Percentiles rank a stretch among this genome's conserved stretches.
Conservation (phyloP, 2,888 invertebrate genomes). For the Synergus itoensis region DNA sequence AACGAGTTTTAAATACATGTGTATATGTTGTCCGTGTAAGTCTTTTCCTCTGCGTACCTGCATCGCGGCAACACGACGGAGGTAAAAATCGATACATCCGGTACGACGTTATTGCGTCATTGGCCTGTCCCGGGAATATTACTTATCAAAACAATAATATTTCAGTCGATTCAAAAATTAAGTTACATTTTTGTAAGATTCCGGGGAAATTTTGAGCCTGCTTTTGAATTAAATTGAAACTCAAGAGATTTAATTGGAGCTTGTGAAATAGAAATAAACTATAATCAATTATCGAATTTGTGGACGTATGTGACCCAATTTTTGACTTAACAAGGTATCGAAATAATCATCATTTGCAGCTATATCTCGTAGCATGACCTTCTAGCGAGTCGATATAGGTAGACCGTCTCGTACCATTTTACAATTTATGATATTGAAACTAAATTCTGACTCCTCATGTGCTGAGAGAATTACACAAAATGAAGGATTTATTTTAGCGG, state of each 20-base stretch:
- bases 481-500: too few relatives aligned
- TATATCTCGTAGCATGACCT: background rate
- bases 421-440: background rate
- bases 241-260: background rate
- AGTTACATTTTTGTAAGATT: too few relatives aligned
- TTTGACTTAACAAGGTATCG: background rate
- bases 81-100: slow-evolving; percentile 52
- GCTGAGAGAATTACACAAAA: too few relatives aligned
- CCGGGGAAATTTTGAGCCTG: background rate
- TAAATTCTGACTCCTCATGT: too few relatives aligned
- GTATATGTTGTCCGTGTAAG: background rate
- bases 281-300: background rate
- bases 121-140: slow-evolving; percentile 7
- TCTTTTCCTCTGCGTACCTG: slow-evolving; percentile 11
- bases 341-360: background rate
- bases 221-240: background rate
- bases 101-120: slow-evolving; percentile 45
- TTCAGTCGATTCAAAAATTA: background rate
- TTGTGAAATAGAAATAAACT: background rate
- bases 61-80: slow-evolving; percentile 17
- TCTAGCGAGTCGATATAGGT: background rate
- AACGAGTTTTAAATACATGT: slow-evolving; percentile 6
- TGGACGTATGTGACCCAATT: background rate
- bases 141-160: slow-evolving; percentile 18
- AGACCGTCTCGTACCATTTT: background rate